A percentile compares a stretch with the other conserved stretches of the same genome.
phyloP scores from a whole-genome alignment of 2,797 vertebrate species.

The Lophius americanus region DNA sequence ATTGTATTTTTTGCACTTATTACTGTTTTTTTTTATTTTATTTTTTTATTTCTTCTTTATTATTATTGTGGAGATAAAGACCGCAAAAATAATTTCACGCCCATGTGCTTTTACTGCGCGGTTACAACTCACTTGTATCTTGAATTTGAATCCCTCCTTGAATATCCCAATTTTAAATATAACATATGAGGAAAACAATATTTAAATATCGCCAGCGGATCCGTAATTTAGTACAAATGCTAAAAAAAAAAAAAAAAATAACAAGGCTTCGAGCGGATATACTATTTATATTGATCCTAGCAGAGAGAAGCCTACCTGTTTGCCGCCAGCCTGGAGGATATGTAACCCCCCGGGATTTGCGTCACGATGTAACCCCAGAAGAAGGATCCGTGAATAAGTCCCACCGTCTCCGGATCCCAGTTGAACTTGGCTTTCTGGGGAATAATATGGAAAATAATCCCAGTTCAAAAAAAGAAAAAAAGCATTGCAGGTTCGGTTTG shows the following conservation, averaged over 20 bases:
- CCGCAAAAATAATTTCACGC: too few relatives aligned
- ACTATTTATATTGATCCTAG: slow-evolving; percentile 7
- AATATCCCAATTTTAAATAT: too few relatives aligned
- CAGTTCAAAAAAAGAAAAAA: neutral
- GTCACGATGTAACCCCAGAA: slow-evolving; percentile 99
- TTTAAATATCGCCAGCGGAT: neutral
- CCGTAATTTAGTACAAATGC: slow-evolving; percentile 11
- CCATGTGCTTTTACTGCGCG: too few relatives aligned
- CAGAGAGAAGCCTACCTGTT: slow-evolving; percentile 87
- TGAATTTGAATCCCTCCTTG: too few relatives aligned
- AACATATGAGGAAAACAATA: neutral
- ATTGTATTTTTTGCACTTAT: too few relatives aligned
- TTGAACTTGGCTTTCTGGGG: slow-evolving; percentile 97
- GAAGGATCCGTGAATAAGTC: slow-evolving; percentile 98
- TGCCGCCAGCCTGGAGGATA: slow-evolving; percentile 94
- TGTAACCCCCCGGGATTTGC: slow-evolving; percentile 97
- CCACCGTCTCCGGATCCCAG: slow-evolving; percentile 97
- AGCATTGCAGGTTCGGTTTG: neutral
- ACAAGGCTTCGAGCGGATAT: neutral
- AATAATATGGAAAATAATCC: slow-evolving; percentile 7
- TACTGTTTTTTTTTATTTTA: too few relatives aligned
- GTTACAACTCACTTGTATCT: too few relatives aligned
- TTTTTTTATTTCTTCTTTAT: too few relatives aligned
- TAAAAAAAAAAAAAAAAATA: neutral
- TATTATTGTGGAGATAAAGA: too few relatives aligned